phyloP scores from a whole-genome alignment of 2,113 vertebrate species.

The Calyptomena viridis region DNA sequence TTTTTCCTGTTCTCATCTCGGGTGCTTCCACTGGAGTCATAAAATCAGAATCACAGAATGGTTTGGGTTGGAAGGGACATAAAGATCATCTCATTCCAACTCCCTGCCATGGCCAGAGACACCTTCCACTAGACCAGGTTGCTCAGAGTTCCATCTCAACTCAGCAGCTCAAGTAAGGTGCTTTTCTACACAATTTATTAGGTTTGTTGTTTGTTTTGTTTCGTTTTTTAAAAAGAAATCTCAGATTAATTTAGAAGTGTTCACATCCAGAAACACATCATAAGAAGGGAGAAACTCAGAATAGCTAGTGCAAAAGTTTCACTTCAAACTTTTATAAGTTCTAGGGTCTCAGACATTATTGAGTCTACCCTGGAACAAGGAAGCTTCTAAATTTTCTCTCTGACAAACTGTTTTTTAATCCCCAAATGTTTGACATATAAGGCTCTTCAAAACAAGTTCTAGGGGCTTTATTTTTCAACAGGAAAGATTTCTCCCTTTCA shows the following conservation, averaged over 20 bases:
- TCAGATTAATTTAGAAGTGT: neutral
- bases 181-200: neutral
- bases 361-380: neutral
- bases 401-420: neutral
- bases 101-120: neutral
- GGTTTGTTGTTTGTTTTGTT: no score
- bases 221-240: neutral
- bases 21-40: fast-evolving
- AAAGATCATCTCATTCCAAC: neutral
- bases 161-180: neutral
- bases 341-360: neutral
- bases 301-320: neutral
- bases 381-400: neutral
- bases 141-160: no score
- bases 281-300: neutral
- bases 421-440: neutral
- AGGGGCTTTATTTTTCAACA: neutral
- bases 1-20: neutral
- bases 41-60: neutral
- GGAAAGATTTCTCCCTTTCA: neutral
- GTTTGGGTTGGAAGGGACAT: neutral
- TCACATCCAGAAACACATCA: neutral
- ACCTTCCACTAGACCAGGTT: neutral
- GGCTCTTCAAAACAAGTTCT: neutral
- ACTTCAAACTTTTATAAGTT: neutral